Base-by-base conservation (phyloP, 2,113 vertebrate genomes). In the Physeter macrocephalus region DNA sequence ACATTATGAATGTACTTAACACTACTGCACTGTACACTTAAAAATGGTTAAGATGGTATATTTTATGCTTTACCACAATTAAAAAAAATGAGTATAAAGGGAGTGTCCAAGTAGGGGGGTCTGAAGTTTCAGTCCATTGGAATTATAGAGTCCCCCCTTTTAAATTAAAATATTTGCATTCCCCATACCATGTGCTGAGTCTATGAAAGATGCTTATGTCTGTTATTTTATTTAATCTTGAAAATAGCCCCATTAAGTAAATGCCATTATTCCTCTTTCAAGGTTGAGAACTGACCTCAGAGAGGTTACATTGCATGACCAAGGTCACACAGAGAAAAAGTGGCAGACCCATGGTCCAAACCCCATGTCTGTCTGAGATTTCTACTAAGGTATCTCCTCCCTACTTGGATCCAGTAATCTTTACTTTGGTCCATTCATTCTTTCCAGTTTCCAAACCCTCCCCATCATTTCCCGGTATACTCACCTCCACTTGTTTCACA, bases 401-500 rank as follows among this genome's bases (percentile, higher is more conserved):
- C 13, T 49, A 2, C 25, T 5, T 52, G 67, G 46, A 7, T 34
- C 39, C 49, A 81, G 62, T 41, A 62, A 49, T 36, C 21, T 31
- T 87, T 23, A 39, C 36, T 90, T 66, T 13, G 31, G 54, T 14
- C 27, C 9, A 0, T 94, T 67, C 41, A 8, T 21, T 57, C 9
- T 71, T 34, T 1, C 39, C 27, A 17, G 8, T 36, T 61, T 72
- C 74, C 43, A 67, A 62, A 59, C 36, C 36, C 66, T 86, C 75
- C 11, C 61, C 39, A 0, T 0, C 0, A 0, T 39, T 52, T 52
- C 14, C 59, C 43, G 46, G 62, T 0, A 18, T 21, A 80, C 82
- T 96, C 49, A 97, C 97, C 3, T 49, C 62, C 90, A 41, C 14
- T 62, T 1, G 41, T 57, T 57, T 95, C 54, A 3, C 5, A 80